These are phyloP conservation scores for Rynchops niger DNA, from an alignment of 2,113 vertebrate species.

Conservation along the genomic window DNA sequence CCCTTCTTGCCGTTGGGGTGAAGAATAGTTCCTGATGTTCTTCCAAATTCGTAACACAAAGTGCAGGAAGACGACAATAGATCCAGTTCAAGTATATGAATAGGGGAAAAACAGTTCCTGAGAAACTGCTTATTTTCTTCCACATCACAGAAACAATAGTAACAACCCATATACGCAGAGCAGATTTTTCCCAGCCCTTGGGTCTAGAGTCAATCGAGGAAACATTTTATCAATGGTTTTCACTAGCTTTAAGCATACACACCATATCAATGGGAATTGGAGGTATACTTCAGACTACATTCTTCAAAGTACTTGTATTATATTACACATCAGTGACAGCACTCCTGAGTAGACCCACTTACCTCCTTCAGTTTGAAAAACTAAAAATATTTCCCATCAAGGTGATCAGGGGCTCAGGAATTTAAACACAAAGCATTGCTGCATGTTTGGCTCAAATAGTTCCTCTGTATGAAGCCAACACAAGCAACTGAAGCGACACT, in stretches of 20 bases:
- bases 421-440: not conserved
- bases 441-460: not conserved
- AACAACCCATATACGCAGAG: not conserved
- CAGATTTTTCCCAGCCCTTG: not conserved
- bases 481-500: not conserved
- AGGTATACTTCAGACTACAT: not conserved
- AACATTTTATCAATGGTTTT: not conserved
- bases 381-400: not conserved
- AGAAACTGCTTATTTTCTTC: not conserved
- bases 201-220: not conserved
- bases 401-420: not conserved
- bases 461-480: not conserved
- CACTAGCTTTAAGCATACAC: not conserved
- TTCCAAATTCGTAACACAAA: not conserved
- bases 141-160: not conserved
- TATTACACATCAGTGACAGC: not conserved
- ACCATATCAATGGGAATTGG: not conserved
- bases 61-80: not conserved
- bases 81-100: not conserved
- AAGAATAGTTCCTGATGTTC: constrained; percentile 22
- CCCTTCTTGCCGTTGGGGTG: not conserved
- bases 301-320: not conserved
- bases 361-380: not conserved
- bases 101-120: not conserved
- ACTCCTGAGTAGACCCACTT: not conserved